Conservation (phyloP, 2,797 vertebrate species). For the Lacerta agilis region DNA sequence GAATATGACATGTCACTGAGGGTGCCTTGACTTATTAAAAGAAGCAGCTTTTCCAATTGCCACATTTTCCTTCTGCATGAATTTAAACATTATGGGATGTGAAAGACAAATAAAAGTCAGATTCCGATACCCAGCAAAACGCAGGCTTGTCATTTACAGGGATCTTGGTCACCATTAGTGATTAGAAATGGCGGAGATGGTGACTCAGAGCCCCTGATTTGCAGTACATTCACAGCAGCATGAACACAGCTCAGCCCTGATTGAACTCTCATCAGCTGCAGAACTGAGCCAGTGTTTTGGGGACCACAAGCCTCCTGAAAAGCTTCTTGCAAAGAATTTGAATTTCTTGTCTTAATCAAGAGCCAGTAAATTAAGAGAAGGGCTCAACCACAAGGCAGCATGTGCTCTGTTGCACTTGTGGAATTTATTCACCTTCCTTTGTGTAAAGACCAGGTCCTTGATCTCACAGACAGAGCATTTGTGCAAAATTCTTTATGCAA, state of each 20-base stretch:
- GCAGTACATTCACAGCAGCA: not conserved
- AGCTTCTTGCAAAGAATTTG: not conserved
- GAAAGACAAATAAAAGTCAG: not conserved
- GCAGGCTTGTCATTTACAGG: not conserved
- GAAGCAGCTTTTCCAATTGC: not conserved
- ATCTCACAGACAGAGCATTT: not conserved
- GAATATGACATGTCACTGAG: not conserved
- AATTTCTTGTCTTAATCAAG: not conserved
- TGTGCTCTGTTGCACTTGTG: not conserved
- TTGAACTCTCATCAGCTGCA: not conserved
- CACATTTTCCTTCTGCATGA: not conserved
- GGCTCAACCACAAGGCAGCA: not conserved
- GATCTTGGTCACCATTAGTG: not conserved
- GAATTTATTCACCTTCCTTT: not conserved
- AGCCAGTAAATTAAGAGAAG: not conserved
- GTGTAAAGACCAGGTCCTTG: too few relatives aligned
- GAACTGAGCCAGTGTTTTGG: not conserved
- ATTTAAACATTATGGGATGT: not conserved
- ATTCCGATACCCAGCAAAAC: not conserved
- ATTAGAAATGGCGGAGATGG: not conserved
- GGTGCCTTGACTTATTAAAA: not conserved
- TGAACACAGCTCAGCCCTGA: not conserved
- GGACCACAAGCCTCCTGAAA: not conserved
- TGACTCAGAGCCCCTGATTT: not conserved
- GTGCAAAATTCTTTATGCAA: not conserved